Conservation (phyloP, 23 tunicate species). For the Ciona savignyi region DNA sequence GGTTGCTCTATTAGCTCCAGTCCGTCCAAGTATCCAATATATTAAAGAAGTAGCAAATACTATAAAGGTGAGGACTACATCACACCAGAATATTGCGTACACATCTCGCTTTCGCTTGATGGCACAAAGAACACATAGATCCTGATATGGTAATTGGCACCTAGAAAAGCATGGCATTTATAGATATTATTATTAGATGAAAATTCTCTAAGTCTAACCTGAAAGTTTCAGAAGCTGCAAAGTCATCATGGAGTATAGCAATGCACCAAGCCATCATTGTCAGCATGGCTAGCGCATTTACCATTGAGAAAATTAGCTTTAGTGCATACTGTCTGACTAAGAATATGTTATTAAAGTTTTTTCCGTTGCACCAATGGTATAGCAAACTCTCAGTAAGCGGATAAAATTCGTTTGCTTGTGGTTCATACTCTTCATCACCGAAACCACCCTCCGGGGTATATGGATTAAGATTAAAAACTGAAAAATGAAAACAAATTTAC, state of each 20-base stretch:
- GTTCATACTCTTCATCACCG: no score
- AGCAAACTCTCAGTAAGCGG: no score
- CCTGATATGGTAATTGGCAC: neutral
- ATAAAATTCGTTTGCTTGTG: no score
- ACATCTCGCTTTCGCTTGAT: slow-evolving; percentile 1
- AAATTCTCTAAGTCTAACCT: no score
- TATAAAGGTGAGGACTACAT: neutral
- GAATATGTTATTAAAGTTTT: slow-evolving; percentile 5
- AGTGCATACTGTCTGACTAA: slow-evolving; percentile 2
- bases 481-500: no score
- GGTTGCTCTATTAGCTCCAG: neutral
- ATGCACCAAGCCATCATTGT: neutral
- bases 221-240: slow-evolving; percentile 1
- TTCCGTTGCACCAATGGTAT: slow-evolving; percentile 1
- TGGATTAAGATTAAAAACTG: no score
- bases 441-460: no score
- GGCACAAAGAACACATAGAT: slow-evolving; percentile 2
- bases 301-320: no score
- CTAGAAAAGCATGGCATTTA: no score
- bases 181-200: no score
- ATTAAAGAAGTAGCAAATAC: neutral
- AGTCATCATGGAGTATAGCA: neutral
- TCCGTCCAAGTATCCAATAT: neutral
- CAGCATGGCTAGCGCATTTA: no score
- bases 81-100: neutral